Evolutionary conservation across 2,113 vertebrate species (phyloP).

Genomic region (Proterorhinus semilunaris): DNA sequence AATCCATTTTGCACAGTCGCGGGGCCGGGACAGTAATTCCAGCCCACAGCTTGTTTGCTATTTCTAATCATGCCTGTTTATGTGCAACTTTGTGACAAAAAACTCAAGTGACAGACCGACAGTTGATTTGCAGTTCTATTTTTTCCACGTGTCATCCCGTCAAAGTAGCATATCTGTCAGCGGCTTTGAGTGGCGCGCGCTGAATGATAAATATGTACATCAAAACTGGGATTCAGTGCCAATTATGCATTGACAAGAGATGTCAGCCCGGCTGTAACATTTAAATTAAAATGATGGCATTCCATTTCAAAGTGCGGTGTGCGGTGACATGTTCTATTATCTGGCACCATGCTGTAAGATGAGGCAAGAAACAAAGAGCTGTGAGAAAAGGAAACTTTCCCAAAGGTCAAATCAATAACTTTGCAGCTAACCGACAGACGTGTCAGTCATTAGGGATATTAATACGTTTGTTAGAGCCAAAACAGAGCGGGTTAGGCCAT

Average conservation of each 20-base stretch:
- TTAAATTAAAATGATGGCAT: constrained; percentile 71
- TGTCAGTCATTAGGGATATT: constrained; percentile 64
- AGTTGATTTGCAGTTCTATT: constrained; percentile 62
- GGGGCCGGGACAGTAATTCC: constrained; percentile 44
- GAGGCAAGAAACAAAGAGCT: constrained; percentile 51
- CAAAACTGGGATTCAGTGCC: constrained; percentile 61
- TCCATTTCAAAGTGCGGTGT: constrained; percentile 61
- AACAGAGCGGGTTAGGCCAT: constrained; percentile 15
- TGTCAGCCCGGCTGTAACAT: constrained; percentile 66
- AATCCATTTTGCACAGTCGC: constrained; percentile 40
- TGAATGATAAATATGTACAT: constrained; percentile 73
- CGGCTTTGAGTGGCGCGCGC: constrained; percentile 61
- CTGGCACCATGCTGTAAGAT: constrained; percentile 40
- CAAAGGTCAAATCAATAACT: constrained; percentile 67
- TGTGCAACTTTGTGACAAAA: constrained; percentile 67
- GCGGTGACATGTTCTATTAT: constrained; percentile 65
- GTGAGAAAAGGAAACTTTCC: constrained; percentile 41
- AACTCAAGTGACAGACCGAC: constrained; percentile 66
- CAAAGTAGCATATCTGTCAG: constrained; percentile 65
- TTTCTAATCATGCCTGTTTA: constrained; percentile 68
- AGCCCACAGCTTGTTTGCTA: constrained; percentile 54
- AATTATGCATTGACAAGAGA: constrained; percentile 68
- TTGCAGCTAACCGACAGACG: constrained; percentile 36
- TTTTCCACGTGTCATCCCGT: constrained; percentile 61
- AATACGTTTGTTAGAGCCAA: constrained; percentile 44